phyloP scores from a whole-genome alignment of 2,888 invertebrate species.

The Yponomeuta cagnagella region DNA sequence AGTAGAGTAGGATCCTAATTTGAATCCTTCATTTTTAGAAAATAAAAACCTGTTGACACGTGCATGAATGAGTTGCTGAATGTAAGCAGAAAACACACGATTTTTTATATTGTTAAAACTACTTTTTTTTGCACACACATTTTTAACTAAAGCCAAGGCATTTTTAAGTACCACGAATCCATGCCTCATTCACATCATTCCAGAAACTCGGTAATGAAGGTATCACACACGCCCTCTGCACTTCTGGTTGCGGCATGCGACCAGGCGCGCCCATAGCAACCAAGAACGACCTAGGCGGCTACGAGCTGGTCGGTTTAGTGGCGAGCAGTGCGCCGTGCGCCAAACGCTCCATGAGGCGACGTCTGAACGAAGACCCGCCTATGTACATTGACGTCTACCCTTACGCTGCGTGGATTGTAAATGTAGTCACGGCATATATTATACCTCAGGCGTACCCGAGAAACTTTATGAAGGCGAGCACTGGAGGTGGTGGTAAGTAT shows the following conservation, averaged over 20 bases:
- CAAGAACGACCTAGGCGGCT: conserved; percentile 45
- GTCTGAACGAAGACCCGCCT: conserved; percentile 51
- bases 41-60: no score
- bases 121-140: no score
- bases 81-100: no score
- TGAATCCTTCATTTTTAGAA: no score
- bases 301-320: conserved; percentile 52
- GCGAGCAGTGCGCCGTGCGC: conserved; percentile 47
- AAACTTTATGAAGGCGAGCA: conserved; percentile 41
- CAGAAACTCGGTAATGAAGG: conserved; percentile 50
- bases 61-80: no score
- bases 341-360: conserved; percentile 41
- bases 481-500: conserved; percentile 35
- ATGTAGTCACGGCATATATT: conserved; percentile 49
- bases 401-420: conserved; percentile 54
- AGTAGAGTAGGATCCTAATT: no score
- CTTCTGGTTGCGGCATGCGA: conserved; percentile 56
- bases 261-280: conserved; percentile 53
- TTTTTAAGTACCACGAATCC: conserved; percentile 35
- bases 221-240: conserved; percentile 55
- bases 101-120: no score
- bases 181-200: neutral
- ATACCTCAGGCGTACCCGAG: conserved; percentile 52
- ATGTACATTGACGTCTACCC: conserved; percentile 59
- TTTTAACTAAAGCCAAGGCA: no score